Evolutionary conservation across 2,113 vertebrate genomes (phyloP).

Genomic region (Alexandromys fortis): DNA sequence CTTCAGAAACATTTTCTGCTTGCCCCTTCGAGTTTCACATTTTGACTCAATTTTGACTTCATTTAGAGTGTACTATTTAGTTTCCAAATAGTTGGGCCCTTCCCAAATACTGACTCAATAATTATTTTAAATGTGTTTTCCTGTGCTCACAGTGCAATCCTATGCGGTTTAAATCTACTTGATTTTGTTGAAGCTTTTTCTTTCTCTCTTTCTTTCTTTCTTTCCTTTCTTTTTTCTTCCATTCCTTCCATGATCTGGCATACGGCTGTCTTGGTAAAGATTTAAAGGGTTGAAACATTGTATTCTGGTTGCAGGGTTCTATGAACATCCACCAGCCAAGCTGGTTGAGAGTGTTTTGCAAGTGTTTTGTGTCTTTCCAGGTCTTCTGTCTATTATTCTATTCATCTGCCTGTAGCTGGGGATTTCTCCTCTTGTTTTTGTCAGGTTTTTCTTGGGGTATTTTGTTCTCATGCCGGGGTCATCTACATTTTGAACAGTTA

Average conservation of each 20-base stretch:
- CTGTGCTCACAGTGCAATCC: neutral
- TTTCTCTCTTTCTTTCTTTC: no score
- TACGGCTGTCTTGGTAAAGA: neutral
- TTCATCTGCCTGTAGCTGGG: neutral
- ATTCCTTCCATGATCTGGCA: neutral
- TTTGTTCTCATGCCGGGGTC: neutral
- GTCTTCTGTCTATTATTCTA: slow-evolving; percentile 7
- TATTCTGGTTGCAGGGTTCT: neutral
- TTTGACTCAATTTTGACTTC: neutral
- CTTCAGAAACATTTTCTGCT: neutral
- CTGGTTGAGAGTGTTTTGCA: neutral
- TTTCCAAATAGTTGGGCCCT: slow-evolving; percentile 2
- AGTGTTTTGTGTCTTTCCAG: neutral
- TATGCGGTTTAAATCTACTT: neutral
- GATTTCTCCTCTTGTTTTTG: neutral
- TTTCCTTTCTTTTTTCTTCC: neutral
- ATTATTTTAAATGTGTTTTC: neutral
- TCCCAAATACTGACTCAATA: neutral
- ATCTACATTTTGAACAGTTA: neutral
- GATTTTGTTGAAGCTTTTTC: neutral
- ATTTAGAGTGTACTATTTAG: neutral
- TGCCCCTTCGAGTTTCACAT: neutral
- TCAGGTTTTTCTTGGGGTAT: neutral
- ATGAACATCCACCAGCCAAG: neutral
- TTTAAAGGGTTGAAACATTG: neutral